phyloP scores from a whole-genome alignment of 1,140 invertebrate species.

The Ericerus pela region DNA sequence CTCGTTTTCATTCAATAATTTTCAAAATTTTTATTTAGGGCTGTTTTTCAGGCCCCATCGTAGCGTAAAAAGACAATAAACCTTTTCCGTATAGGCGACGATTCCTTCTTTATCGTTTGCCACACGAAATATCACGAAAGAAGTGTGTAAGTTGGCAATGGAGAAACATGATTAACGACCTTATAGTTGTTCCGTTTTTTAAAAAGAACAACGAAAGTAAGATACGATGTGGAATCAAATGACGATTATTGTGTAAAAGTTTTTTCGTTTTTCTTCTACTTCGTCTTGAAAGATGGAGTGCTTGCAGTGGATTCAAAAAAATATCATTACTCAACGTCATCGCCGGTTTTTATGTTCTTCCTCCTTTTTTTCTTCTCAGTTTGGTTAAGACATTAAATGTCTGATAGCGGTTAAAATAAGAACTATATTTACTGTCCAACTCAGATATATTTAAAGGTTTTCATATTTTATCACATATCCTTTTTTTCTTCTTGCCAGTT shows the following conservation, averaged over 20 bases:
- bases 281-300: background rate
- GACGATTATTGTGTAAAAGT: background rate
- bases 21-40: no score
- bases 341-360: background rate
- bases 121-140: no score
- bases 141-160: no score
- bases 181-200: background rate
- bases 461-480: no score
- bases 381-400: background rate
- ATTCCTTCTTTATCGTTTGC: no score
- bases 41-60: no score
- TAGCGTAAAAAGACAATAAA: no score
- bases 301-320: background rate
- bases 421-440: no score
- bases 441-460: no score
- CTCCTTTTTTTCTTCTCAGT: background rate
- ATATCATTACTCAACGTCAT: conserved; percentile 5
- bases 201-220: background rate
- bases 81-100: no score
- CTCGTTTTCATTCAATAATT: no score
- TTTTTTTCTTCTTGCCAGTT: no score
- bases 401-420: background rate
- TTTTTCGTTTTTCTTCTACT: background rate
- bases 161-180: conserved; percentile 1
- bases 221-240: background rate